A percentile compares a stretch with the other conserved stretches of the same genome.
These are phyloP conservation scores for Scaptomyza parva DNA, from an alignment of 2,888 invertebrate species.

Conservation along the genomic window DNA sequence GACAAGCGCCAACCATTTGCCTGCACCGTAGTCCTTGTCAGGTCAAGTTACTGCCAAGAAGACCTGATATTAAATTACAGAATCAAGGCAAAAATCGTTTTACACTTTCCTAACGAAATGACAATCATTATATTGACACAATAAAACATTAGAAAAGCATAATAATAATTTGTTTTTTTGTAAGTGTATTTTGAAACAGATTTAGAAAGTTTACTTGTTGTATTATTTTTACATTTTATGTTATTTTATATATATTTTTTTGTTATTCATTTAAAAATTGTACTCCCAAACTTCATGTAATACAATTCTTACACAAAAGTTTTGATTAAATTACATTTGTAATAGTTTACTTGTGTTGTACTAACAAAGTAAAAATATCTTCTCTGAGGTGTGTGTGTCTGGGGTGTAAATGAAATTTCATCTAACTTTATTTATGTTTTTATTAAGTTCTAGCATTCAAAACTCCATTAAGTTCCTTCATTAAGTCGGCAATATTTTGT, in stretches of 20 bases:
- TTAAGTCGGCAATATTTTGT: slow-evolving; percentile 65
- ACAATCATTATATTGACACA: neutral
- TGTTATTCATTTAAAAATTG: neutral
- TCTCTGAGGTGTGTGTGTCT: slow-evolving; percentile 1
- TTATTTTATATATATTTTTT: neutral
- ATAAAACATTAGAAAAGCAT: no score
- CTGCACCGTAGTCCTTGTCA: neutral
- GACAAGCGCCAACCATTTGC: slow-evolving; percentile 16
- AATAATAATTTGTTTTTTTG: neutral
- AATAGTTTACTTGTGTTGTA: neutral
- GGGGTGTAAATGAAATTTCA: slow-evolving; percentile 15
- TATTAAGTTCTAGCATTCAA: slow-evolving; percentile 40
- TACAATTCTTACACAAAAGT: neutral
- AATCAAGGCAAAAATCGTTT: neutral
- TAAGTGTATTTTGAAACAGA: neutral
- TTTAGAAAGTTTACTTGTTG: neutral
- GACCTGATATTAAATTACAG: neutral
- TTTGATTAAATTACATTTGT: neutral
- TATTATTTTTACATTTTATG: neutral
- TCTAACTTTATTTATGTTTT: slow-evolving; percentile 28
- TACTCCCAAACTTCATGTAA: neutral
- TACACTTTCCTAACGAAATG: neutral
- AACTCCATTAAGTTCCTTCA: slow-evolving; percentile 46
- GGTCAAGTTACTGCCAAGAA: neutral
- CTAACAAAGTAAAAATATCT: neutral